Evolutionary conservation across 1,140 invertebrate species (phyloP), one percentile per base, ranked within the genome.

Genomic region (Oryctes rhinoceros): DNA sequence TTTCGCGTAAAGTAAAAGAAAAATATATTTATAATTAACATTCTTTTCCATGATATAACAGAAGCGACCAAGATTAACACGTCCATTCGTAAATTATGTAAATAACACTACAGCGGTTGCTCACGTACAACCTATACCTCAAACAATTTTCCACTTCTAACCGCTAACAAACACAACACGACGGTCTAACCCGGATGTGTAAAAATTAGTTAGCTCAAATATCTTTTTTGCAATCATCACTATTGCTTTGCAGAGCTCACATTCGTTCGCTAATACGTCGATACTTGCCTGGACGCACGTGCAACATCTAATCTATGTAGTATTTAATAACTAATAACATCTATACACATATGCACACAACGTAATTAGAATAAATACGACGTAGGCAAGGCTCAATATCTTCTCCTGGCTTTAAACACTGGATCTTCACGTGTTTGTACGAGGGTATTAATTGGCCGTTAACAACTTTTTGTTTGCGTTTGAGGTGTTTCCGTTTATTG

Each of bases 241-340:
- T 18, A 59, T 18, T 6, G 15, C 53, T 18, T 18, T 59, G 18
- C 15, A 4, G 15, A 15, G 6, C 53, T 6, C 53, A 59, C 5
- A 59, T 59, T 44, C 15, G 53, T n/a, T n/a, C 15, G 53, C 53
- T 59, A 59, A 59, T 59, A 59, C 15, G 15, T 18, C 4, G 53
- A 5, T 59, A 59, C 53, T 18, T 59, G 15, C 53, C 6, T 59
- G 15, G 15, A 18, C 15, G 15, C 53, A 59, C 53, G 49, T 53
- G 49, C 49, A 53, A 53, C 49, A n/a, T 53, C 11, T 53, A 53
- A 53, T 30, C 24, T 4, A 59, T 59, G 6, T n/a, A 6, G 15
- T 59, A 59, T n/a, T 53, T 18, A 59, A 18, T 59, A 59, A 59
- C 53, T 18, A 59, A 59, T 59, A 59, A 59, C 15, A 59, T 18